Evolutionary conservation across 1,140 invertebrate species (phyloP), one percentile per base, ranked within the genome.

Genomic region (Macrobrachium nipponense): DNA sequence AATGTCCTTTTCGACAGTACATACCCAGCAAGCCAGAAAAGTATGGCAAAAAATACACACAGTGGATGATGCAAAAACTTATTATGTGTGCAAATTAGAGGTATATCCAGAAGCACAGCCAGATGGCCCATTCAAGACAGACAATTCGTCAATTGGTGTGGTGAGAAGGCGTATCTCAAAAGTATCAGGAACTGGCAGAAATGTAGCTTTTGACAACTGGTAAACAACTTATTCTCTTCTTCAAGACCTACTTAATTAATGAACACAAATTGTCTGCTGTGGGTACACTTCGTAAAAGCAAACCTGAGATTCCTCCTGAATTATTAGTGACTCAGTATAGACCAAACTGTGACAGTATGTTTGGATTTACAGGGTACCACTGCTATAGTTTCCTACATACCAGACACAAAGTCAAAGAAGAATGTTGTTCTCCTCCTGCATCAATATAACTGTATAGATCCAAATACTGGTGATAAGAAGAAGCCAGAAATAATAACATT

Each of bases 301-400:
- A 72, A 72, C 68, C 14, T 72, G 68, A 23, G 12, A 72, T 72
- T 72, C 68, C n/a, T n/a, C n/a, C n/a, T n/a, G n/a, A n/a, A n/a
- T n/a, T n/a, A n/a, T n/a, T n/a, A n/a, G n/a, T n/a, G n/a, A n/a
- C n/a, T n/a, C n/a, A n/a, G n/a, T n/a, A n/a, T n/a, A n/a, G n/a
- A n/a, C n/a, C n/a, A n/a, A n/a, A n/a, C n/a, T n/a, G n/a, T n/a
- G n/a, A n/a, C n/a, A n/a, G n/a, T n/a, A n/a, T n/a, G n/a, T n/a
- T n/a, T n/a, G n/a, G n/a, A n/a, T n/a, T n/a, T n/a, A n/a, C n/a
- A n/a, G n/a, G n/a, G n/a, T n/a, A n/a, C n/a, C n/a, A n/a, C n/a
- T n/a, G n/a, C n/a, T n/a, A n/a, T n/a, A n/a, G n/a, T n/a, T n/a
- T n/a, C n/a, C n/a, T n/a, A n/a, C n/a, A n/a, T n/a, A n/a, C n/a